These are phyloP conservation scores for Amitus sp. DNA, from an alignment of 2,888 invertebrate genomes.

Conservation along the genomic window DNA sequence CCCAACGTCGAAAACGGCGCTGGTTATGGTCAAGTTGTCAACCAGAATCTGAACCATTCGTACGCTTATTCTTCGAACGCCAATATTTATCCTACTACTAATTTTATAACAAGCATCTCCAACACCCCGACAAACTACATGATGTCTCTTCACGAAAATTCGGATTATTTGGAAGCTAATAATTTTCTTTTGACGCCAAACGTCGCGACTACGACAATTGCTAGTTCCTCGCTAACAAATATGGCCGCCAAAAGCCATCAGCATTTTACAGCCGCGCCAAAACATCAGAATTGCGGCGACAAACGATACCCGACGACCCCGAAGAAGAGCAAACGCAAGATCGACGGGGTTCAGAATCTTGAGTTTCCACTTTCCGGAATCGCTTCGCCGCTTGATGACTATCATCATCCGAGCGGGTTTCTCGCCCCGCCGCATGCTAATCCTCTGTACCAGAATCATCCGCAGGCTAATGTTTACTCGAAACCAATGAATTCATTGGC, in stretches of 20 bases:
- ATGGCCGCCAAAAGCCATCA: constrained; percentile 37
- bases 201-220: constrained; percentile 49
- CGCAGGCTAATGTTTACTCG: constrained; percentile 53
- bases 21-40: constrained; percentile 60
- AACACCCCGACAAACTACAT: constrained; percentile 60
- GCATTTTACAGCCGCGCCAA: constrained; percentile 34
- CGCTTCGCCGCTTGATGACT: constrained; percentile 59
- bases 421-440: constrained; percentile 52
- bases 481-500: constrained; percentile 50
- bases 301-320: constrained; percentile 49
- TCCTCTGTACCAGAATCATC: constrained; percentile 59
- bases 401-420: constrained; percentile 55
- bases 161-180: constrained; percentile 59
- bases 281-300: constrained; percentile 57
- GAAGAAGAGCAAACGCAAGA: constrained; percentile 59
- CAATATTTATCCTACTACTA: constrained; percentile 61
- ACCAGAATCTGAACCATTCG: constrained; percentile 61
- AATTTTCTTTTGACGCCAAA: constrained; percentile 58
- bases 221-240: constrained; percentile 34
- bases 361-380: constrained; percentile 59
- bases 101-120: constrained; percentile 61
- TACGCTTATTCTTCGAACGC: constrained; percentile 60
- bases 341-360: constrained; percentile 55
- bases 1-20: constrained; percentile 57
- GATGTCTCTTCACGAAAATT: constrained; percentile 62